Base-by-base conservation (phyloP, 2,113 vertebrate species). In the Odontesthes bonariensis region DNA sequence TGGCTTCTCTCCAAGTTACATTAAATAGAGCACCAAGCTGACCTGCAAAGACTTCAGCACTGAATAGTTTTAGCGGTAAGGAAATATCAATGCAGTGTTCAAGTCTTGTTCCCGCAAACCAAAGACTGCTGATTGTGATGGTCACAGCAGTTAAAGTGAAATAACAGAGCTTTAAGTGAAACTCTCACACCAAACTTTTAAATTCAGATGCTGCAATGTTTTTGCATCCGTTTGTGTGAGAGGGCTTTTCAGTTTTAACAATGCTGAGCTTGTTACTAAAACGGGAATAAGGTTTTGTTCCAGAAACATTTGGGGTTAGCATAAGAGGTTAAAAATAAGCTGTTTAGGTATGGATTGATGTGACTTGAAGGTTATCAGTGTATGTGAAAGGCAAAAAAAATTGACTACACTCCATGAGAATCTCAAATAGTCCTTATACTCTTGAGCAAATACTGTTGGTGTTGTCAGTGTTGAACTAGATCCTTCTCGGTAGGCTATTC, bases 1-100 rank as follows among this genome's bases (percentile, higher is more conserved):
- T 49, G 64, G 69, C 72, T 4, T 31, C 60, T 42, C 23, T 74
- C 58, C n/a, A 9, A 6, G 44, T 46, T 52, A 70, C 33, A 73
- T 55, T 19, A 65, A 70, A 72, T 8, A 69, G 33, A 33, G 52
- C 52, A 68, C 32, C 27, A 51, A 8, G 31, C 23, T 80, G 71
- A 75, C 79, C 71, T 71, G 49, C 69, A 69, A 81, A 87, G 59
- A 73, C 61, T 77, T 61, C 13, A 63, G 38, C 31, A 23, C 19
- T 33, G 42, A 70, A 56, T 60, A 32, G n/a, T 42, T 69, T 64
- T 16, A 69, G 53, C 38, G 22, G 5, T 17, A 66, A 38, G 22
- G 54, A 77, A 70, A 80, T 68, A 35, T 13, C 62, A 63, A 44
- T 8, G 38, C 79, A 57, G 52, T 20, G 11, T 11, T 67, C 3